A percentile compares a stretch with the other conserved stretches of the same genome.
Evolutionary conservation across 2,888 invertebrate species (phyloP).

Genomic region (Archips crataeganus): DNA sequence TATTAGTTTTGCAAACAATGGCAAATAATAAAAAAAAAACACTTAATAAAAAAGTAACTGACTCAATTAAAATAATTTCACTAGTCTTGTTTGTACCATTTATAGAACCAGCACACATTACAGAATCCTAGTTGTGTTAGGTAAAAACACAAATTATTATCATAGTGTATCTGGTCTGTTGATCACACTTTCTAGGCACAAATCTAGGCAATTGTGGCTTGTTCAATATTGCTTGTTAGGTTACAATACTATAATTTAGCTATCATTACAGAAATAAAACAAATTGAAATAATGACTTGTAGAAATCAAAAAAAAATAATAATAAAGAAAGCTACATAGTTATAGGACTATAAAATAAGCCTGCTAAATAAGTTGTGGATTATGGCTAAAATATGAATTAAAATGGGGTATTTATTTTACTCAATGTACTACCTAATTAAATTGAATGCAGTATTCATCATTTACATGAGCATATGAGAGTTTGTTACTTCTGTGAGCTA

Average conservation of each 20-base stretch:
- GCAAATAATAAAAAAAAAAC: not conserved
- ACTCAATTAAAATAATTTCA: not conserved
- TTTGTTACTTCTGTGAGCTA: not conserved
- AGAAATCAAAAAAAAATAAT: not conserved
- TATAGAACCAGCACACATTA: not conserved
- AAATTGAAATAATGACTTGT: not conserved
- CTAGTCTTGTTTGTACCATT: not conserved
- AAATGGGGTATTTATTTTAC: not conserved
- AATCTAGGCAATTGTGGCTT: slow-evolving; percentile 55
- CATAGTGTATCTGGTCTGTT: slow-evolving; percentile 51
- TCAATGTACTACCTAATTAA: not conserved
- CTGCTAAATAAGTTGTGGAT: not conserved
- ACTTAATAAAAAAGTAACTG: not conserved
- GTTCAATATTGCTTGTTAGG: slow-evolving; percentile 47
- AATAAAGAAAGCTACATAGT: not conserved
- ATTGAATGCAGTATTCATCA: not conserved
- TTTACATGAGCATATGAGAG: not conserved
- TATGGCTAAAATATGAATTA: not conserved
- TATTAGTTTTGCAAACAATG: no score
- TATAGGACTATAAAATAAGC: not conserved
- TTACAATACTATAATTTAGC: slow-evolving; percentile 9
- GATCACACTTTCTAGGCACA: slow-evolving; percentile 62
- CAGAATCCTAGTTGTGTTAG: not conserved
- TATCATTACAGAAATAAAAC: not conserved
- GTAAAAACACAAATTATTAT: slow-evolving; percentile 26